Evolutionary conservation across 2,888 invertebrate genomes (phyloP).

Genomic region (Lottia gigantea): DNA sequence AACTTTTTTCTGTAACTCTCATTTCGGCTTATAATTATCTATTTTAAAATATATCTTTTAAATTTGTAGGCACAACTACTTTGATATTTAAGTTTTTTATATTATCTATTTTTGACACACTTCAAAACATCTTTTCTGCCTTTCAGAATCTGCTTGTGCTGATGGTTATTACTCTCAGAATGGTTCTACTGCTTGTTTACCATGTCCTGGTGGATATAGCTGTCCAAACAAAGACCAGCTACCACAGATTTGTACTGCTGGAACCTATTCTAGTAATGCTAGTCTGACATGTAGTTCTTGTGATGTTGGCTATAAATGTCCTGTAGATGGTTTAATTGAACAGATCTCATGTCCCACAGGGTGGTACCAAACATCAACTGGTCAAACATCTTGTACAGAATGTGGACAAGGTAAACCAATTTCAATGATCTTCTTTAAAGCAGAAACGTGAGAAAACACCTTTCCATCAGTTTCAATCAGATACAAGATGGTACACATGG

Average conservation of each 20-base stretch:
- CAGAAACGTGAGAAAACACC: no score
- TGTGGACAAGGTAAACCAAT: constrained; percentile 53
- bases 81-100: no score
- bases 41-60: no score
- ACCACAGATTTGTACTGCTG: constrained; percentile 42
- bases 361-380: constrained; percentile 46
- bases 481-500: no score
- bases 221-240: constrained; percentile 37
- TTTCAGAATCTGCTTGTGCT: constrained; percentile 41
- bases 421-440: no score
- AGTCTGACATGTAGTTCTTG: constrained; percentile 46
- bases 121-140: neutral
- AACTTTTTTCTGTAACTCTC: no score
- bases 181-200: constrained; percentile 46
- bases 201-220: constrained; percentile 57
- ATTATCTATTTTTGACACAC: no score
- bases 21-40: no score
- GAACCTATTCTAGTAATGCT: constrained; percentile 42
- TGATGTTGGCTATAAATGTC: constrained; percentile 54
- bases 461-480: no score
- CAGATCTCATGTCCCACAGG: constrained; percentile 50
- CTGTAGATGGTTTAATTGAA: constrained; percentile 40
- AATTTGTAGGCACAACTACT: no score
- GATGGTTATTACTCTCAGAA: constrained; percentile 56
- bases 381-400: constrained; percentile 46